Evolutionary conservation across 2,888 invertebrate species (phyloP), one percentile per base, ranked within the genome.

Genomic region (Polyommatus iphigenia): DNA sequence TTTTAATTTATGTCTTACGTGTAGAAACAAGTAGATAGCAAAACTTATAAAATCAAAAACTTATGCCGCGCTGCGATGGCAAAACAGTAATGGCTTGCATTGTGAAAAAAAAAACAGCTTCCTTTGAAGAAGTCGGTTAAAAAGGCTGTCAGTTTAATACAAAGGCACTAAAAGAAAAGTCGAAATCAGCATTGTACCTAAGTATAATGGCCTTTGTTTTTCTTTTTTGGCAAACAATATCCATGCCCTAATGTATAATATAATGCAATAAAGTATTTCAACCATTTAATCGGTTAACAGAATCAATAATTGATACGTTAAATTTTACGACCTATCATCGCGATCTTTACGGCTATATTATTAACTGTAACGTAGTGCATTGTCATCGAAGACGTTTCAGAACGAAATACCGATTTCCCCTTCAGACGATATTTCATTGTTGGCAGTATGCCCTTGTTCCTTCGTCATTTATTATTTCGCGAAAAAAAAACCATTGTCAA

Each of bases 401-500:
- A 77, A 80, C 80, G 59, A 77, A 81, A 82, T 80, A 73, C 80
- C 82, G 81, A 79, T 80, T 83, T 85, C 88, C 89, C 85, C 86
- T 78, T 78, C 81, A 83, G 82, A 79, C 84, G 85, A 85, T 86
- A 85, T 84, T 85, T 84, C 84, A 85, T 86, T 85, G 85, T 84
- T 86, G 84, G 86, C 85, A 85, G 83, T 82, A 84, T 84, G 84
- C 84, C 84, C 84, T 85, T 85, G 85, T 89, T 87, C 87, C 86
- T 85, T 84, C 81, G 84, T 83, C 85, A 85, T 85, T 85, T 86
- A 84, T 87, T 84, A 85, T 84, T 87, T 82, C 29, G 90, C 90
- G 82, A 88, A 92, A 91, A 90, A 85, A 83, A 83, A 87, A 83
- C 84, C 83, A 89, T 90, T 91, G 89, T 89, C 81, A 79, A 84